These are phyloP conservation scores for Chitala chitala DNA, from an alignment of 2,113 vertebrate species.

Conservation along the genomic window DNA sequence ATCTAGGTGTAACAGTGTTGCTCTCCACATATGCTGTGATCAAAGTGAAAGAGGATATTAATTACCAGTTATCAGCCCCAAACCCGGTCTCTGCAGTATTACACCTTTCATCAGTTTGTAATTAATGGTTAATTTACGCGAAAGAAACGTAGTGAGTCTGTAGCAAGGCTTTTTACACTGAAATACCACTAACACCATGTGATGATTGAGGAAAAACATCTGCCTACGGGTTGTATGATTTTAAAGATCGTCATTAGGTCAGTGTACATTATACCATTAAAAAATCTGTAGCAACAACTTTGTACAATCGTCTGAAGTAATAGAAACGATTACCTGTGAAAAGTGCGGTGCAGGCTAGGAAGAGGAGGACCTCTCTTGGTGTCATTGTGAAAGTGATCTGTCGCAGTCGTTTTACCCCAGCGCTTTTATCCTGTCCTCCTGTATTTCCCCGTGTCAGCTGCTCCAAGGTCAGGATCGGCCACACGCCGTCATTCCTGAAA, in stretches of 20 bases:
- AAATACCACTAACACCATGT: no score
- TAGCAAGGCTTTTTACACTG: no score
- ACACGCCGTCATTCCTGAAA: no score
- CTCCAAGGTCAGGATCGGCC: no score
- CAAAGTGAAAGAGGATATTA: neutral
- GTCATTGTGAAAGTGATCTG: constrained; percentile 26
- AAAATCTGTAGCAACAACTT: neutral
- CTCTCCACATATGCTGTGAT: constrained; percentile 41
- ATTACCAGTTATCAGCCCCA: neutral
- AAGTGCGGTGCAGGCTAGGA: constrained; percentile 4
- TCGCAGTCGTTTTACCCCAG: no score
- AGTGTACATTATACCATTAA: neutral
- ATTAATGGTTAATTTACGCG: no score
- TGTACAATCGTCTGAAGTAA: neutral
- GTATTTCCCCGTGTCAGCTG: no score
- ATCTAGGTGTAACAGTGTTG: constrained; percentile 53
- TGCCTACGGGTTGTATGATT: no score
- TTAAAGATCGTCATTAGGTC: neutral
- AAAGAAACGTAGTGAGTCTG: no score
- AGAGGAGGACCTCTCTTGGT: neutral
- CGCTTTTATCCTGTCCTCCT: no score
- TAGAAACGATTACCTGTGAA: constrained; percentile 29
- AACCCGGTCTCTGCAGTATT: neutral
- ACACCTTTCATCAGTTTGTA: no score
- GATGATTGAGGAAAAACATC: no score